Percentiles rank a stretch among this genome's conserved stretches.
These are phyloP conservation scores for Eurosta solidaginis DNA, from an alignment of 1,140 invertebrate genomes.

Conservation along the genomic window DNA sequence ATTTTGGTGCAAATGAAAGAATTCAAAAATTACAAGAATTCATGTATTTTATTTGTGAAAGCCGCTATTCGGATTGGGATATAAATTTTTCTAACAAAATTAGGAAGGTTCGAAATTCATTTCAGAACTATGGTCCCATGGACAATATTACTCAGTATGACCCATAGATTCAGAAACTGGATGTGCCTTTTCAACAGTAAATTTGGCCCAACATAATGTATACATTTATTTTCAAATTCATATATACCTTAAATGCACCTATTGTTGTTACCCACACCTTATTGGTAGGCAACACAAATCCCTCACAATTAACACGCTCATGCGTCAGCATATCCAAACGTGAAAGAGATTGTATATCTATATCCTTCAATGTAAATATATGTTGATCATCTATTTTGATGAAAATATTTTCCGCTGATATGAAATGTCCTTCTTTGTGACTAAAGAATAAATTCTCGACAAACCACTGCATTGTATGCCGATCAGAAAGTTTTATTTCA, in stretches of 20 bases:
- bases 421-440: conserved; percentile 47
- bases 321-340: conserved; percentile 68
- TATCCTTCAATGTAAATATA: conserved; percentile 75
- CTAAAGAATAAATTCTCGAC: conserved; percentile 58
- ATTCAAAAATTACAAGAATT: too few relatives aligned
- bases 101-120: too few relatives aligned
- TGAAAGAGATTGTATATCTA: conserved; percentile 65
- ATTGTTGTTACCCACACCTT: conserved; percentile 75
- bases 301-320: conserved; percentile 75
- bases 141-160: too few relatives aligned
- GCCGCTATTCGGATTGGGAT: too few relatives aligned
- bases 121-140: too few relatives aligned
- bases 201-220: background rate
- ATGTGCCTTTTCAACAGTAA: too few relatives aligned
- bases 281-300: conserved; percentile 72
- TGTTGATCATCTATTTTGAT: conserved; percentile 76
- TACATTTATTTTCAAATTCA: background rate
- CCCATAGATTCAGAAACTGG: too few relatives aligned
- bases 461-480: conserved; percentile 67
- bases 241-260: conserved; percentile 64
- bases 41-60: too few relatives aligned
- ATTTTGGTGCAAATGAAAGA: too few relatives aligned
- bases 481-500: conserved; percentile 65
- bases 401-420: conserved; percentile 55
- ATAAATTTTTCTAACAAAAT: too few relatives aligned